These are phyloP conservation scores for Protophormia terraenovae DNA, from an alignment of 2,888 invertebrate genomes.

Conservation along the genomic window DNA sequence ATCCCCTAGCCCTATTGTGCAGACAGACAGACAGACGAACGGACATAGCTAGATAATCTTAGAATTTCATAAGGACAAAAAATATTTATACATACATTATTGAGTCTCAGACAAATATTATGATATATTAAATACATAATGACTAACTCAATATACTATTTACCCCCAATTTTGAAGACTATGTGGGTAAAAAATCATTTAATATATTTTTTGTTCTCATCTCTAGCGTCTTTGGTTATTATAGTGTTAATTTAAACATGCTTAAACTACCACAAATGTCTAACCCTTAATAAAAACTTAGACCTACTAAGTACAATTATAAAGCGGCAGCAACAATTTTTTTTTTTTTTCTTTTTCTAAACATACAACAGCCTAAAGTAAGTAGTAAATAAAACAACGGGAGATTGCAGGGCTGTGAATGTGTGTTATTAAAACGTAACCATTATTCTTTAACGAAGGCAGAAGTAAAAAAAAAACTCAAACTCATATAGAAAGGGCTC, in stretches of 20 bases:
- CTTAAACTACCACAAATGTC: background rate
- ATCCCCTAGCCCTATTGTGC: no score
- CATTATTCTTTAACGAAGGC: slow-evolving; percentile 36
- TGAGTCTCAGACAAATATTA: no score
- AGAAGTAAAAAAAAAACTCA: background rate
- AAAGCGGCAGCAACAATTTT: slow-evolving; percentile 7
- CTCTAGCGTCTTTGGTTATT: background rate
- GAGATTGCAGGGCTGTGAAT: background rate
- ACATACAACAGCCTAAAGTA: background rate
- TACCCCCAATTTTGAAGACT: no score
- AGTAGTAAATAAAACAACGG: background rate
- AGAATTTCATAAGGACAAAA: no score
- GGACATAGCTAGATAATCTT: no score
- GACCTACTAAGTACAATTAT: slow-evolving; percentile 38
- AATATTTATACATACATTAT: no score
- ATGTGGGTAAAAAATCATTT: no score
- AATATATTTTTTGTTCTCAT: no score
- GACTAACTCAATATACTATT: no score
- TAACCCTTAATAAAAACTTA: slow-evolving; percentile 26
- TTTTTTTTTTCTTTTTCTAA: no score
- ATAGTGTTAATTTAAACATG: slow-evolving; percentile 29
- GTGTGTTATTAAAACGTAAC: slow-evolving; percentile 46
- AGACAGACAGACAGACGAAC: no score
- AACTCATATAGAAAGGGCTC: slow-evolving; percentile 25
- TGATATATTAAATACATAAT: no score